Conservation (phyloP, 53 echinoderm and acorn worm genomes). For the Antedon mediterranea region DNA sequence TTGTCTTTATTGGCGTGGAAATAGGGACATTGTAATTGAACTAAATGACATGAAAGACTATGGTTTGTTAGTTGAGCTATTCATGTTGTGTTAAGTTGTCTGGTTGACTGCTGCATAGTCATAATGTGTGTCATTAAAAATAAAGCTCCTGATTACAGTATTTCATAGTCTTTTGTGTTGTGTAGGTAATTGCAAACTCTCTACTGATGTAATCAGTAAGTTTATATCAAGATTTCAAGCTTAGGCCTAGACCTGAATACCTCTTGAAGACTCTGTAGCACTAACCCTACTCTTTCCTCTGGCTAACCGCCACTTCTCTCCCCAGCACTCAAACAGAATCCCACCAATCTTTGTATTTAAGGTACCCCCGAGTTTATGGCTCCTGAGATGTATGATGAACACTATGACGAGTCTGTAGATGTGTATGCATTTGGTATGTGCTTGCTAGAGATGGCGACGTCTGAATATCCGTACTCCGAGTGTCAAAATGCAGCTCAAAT, state of each 20-base stretch:
- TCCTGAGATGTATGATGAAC: conserved; percentile 98
- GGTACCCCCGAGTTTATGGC: conserved; percentile 99
- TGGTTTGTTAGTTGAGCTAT: too few species aligned
- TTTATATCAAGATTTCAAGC: neutral
- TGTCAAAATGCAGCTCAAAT: conserved; percentile 94
- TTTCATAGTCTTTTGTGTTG: too few species aligned
- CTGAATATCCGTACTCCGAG: conserved; percentile 93
- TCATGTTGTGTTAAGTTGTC: too few species aligned
- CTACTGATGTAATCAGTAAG: too few species aligned
- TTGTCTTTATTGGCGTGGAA: too few species aligned
- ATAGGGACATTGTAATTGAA: too few species aligned
- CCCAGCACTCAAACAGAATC: conserved; percentile 8
- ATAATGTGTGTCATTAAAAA: too few species aligned
- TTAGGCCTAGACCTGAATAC: neutral
- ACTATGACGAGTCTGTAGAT: conserved; percentile 95
- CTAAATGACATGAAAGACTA: too few species aligned
- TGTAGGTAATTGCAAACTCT: too few species aligned
- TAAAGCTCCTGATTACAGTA: too few species aligned
- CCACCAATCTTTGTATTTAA: conserved; percentile 66
- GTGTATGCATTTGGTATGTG: conserved; percentile 99
- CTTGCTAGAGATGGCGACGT: conserved; percentile 96
- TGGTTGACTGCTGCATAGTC: too few species aligned
- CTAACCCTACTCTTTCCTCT: neutral
- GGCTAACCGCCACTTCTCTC: conserved; percentile 50
- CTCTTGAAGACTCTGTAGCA: neutral